Evolutionary conservation across 2,113 vertebrate species (phyloP), one percentile per base, ranked within the genome.

Genomic region (Terrapene triunguis): DNA sequence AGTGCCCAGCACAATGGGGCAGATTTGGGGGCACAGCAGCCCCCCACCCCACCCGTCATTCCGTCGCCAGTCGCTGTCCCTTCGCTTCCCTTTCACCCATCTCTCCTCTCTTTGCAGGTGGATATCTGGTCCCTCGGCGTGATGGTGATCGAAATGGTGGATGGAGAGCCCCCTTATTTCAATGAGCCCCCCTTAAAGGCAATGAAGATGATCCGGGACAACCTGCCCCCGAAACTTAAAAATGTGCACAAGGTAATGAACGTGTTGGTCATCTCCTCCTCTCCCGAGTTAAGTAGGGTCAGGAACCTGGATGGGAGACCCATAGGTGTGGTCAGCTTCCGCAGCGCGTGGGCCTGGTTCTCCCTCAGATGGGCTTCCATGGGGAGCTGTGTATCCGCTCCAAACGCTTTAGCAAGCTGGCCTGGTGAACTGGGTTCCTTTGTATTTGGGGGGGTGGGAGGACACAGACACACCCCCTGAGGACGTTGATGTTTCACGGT

Each of bases 61-160:
- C 32, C n/a, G 19, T 69, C 8, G 35, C 35, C 32, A 19, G 32
- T 65, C 16, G 7, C 32, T 17, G 32, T 19, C 62, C 35, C 62
- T 69, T 69, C 3, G 32, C 14, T 19, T 27, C 25, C 76, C 47
- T 27, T 25, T 42, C 27, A 9, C 32, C 7, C 42, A 8, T 19
- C 54, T 57, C 7, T 25, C 22, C 32, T 76, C 35, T 29, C 13
- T 2, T 24, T 80, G 2, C 92, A 99, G 98, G 99, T 99, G 94
- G 99, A 99, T 69, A 99, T 99, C 97, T 99, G 99, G 99, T 99
- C 99, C 1, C 97, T 99, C 95, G 99, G 99, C 0, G 99, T 99
- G 91, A 99, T 99, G 99, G 99, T 99, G 47, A 99, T 99, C 0
- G 99, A 99, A 98, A 99, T 99, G 99, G 99, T 99, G 12, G 99